Percentiles rank a stretch among this genome's conserved stretches.
Conservation (phyloP, 2,888 invertebrate genomes). For the Pyrgus malvae region DNA sequence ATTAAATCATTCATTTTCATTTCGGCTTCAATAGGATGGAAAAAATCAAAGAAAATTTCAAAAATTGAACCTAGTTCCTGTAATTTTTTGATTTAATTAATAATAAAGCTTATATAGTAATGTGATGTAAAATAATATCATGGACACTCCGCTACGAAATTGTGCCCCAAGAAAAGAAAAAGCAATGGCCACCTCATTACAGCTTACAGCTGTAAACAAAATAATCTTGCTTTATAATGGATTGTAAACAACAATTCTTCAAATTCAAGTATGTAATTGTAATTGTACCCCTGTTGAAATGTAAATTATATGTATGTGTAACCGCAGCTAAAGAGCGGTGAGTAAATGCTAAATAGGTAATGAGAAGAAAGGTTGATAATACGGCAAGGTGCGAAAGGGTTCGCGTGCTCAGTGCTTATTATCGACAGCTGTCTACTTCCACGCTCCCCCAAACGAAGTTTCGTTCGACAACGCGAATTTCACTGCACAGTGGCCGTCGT, state of each 20-base stretch:
- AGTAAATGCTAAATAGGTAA: constrained; percentile 24
- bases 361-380: constrained; percentile 23
- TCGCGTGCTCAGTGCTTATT: constrained; percentile 72
- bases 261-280: constrained; percentile 3
- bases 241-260: background rate
- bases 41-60: too few species aligned
- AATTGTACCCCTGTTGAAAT: constrained; percentile 16
- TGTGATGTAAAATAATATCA: too few species aligned
- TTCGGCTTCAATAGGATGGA: too few species aligned
- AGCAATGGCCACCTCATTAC: background rate
- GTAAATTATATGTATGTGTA: constrained; percentile 13
- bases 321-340: constrained; percentile 12
- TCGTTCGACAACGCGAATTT: constrained; percentile 63
- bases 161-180: too few species aligned
- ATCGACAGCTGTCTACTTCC: constrained; percentile 68
- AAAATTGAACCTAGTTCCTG: too few species aligned
- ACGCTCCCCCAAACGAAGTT: constrained; percentile 66
- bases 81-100: too few species aligned
- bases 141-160: too few species aligned
- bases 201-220: background rate
- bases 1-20: too few species aligned
- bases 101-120: too few species aligned
- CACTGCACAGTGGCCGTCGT: constrained; percentile 43
- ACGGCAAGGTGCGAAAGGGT: constrained; percentile 75
- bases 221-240: background rate